phyloP scores from a whole-genome alignment of 2,797 vertebrate genomes.

The Acrossocheilus wenchowensis region DNA sequence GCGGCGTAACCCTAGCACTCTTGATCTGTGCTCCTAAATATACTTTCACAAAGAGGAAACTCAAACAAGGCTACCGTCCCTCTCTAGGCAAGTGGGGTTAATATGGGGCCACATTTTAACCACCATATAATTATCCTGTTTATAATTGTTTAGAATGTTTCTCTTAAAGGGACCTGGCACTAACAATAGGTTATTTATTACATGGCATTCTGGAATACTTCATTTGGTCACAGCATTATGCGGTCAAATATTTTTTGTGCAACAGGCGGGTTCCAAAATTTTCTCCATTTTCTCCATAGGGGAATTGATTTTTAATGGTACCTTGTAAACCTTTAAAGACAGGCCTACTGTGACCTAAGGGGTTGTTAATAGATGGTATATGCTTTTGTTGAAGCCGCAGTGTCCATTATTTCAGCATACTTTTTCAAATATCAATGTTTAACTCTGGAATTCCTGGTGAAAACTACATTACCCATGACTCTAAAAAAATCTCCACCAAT shows the following conservation, averaged over 20 bases:
- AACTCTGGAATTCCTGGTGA: background rate
- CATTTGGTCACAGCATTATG: background rate
- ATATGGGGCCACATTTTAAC: conserved; percentile 11
- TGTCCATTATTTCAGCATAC: background rate
- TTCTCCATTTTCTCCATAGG: background rate
- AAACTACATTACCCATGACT: background rate
- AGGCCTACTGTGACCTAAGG: background rate
- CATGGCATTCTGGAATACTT: background rate
- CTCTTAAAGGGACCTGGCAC: background rate
- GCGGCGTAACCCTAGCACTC: conserved; percentile 11
- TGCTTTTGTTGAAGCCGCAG: background rate
- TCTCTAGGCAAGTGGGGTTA: conserved; percentile 21
- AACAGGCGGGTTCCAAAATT: background rate
- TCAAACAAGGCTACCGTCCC: conserved; percentile 36
- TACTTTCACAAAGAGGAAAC: conserved; percentile 21
- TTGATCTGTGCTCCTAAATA: conserved; percentile 31
- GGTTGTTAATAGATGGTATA: background rate
- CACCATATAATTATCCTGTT: background rate
- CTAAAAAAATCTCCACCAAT: background rate
- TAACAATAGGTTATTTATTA: conserved; percentile 21
- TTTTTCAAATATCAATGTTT: background rate
- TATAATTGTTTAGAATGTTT: background rate
- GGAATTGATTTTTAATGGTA: background rate
- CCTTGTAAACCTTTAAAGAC: background rate
- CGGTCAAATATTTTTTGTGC: background rate